These are phyloP conservation scores for Holotrichia oblita DNA, from an alignment of 1,140 invertebrate species.

Conservation along the genomic window DNA sequence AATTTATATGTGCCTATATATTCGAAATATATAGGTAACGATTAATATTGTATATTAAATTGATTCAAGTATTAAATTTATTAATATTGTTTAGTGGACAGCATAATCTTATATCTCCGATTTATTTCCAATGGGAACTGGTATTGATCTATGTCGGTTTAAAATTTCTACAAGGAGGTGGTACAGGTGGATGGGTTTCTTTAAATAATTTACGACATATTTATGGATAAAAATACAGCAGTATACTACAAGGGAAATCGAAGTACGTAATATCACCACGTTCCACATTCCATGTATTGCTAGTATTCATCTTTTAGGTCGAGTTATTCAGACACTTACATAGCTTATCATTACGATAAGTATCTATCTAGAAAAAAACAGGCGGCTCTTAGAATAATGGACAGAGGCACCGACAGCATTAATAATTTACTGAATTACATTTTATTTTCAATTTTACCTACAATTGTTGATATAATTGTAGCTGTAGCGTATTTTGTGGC, in stretches of 20 bases:
- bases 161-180: slow-evolving; percentile 93
- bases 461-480: slow-evolving; percentile 91
- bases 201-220: slow-evolving; percentile 91
- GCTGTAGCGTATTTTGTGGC: slow-evolving; percentile 90
- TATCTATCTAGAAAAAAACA: slow-evolving; percentile 94
- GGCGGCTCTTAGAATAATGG: slow-evolving; percentile 93
- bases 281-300: slow-evolving; percentile 36
- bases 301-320: slow-evolving; percentile 63
- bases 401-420: slow-evolving; percentile 94
- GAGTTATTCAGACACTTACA: slow-evolving; percentile 89
- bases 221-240: slow-evolving; percentile 96
- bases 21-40: slow-evolving; percentile 86
- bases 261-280: slow-evolving; percentile 66
- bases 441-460: slow-evolving; percentile 88
- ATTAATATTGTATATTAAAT: no score
- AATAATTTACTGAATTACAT: slow-evolving; percentile 92
- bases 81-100: slow-evolving; percentile 73
- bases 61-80: no score
- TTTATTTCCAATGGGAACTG: slow-evolving; percentile 85
- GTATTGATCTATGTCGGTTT: slow-evolving; percentile 87
- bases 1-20: slow-evolving; percentile 96
- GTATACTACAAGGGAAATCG: slow-evolving; percentile 91
- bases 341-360: slow-evolving; percentile 85
- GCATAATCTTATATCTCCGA: slow-evolving; percentile 67
- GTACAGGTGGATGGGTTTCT: slow-evolving; percentile 89